phyloP scores from a whole-genome alignment of 2,113 vertebrate species.

The Bubalus kerabau region DNA sequence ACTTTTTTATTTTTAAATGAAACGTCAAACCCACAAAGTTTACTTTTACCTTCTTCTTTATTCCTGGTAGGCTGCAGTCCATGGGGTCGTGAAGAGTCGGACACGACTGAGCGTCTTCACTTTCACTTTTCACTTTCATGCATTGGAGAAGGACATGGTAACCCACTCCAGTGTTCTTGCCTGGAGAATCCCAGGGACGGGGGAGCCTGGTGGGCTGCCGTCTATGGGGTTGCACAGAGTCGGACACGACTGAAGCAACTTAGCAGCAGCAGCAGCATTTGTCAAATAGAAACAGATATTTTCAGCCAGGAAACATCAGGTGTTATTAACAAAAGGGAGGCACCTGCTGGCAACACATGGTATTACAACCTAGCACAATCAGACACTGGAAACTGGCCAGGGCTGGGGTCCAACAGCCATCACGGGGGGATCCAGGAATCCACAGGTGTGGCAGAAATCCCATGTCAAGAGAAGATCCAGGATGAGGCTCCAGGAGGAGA shows the following conservation, averaged over 20 bases:
- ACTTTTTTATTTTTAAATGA: not conserved
- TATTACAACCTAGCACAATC: conserved; percentile 51
- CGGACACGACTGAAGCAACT: too few species aligned
- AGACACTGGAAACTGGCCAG: not conserved
- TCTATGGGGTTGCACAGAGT: too few species aligned
- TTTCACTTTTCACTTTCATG: too few species aligned
- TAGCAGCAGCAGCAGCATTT: not conserved
- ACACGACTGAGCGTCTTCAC: too few species aligned
- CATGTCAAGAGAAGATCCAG: not conserved
- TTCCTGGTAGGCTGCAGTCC: not conserved
- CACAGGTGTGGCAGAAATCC: not conserved
- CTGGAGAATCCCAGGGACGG: too few species aligned
- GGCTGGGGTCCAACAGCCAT: not conserved
- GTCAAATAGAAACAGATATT: not conserved
- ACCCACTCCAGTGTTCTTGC: too few species aligned
- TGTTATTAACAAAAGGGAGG: conserved; percentile 35
- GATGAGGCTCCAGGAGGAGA: not conserved
- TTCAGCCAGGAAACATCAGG: not conserved
- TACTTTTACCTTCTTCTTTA: not conserved
- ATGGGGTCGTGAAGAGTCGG: too few species aligned
- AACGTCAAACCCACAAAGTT: not conserved
- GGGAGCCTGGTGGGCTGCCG: too few species aligned
- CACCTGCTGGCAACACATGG: conserved; percentile 13
- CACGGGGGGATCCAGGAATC: rapidly evolving
- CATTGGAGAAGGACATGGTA: too few species aligned